Base-by-base conservation (phyloP, 2,888 invertebrate species). In the Cordylochernes scorpioides region DNA sequence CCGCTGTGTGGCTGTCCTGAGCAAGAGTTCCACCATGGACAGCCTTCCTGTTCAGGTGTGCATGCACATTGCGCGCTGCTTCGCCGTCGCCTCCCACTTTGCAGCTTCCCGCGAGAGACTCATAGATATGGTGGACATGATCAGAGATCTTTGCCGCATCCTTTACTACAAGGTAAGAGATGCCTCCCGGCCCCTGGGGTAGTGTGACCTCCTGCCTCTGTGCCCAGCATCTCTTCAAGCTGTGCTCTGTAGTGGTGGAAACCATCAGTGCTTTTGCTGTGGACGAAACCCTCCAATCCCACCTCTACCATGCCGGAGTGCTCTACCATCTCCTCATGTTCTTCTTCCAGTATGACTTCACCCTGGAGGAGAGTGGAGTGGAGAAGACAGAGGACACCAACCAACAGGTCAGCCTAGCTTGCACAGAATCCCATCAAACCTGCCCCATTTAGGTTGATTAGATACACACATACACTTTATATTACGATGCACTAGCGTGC, bases 271-370 rank as follows among this genome's bases (percentile, higher is more conserved):
- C 80, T 8, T 60, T 97, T 38, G 68, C 78, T 1, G 67, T 68
- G n/a, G 78, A 84, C 49, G 66, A 71, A 28, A 65, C 70, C 40
- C 64, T 91, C 15, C 88, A 97, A 52, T 64, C 71, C 50, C 70
- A 70, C 48, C 54, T 88, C 17, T 63, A 80, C 8, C 68, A 71
- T 38, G 68, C 73, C 2, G 94, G 91, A 6, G 77, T 74, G 0
- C 51, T 97, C 3, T 94, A 82, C 73, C 82, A 86, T 45, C 57
- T 97, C 29, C 54, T 97, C 21, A 64, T 77, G 1, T 74, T 77
- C 44, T 68, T 78, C 52, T 80, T 97, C 53, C 71, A 71, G 36
- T 99, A 88, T 53, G 97, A 97, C 58, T 97, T 73, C 55, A 99
- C 97, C 4, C 60, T 97, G 42, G 75, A 88, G 33, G 94, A 97